These are phyloP conservation scores for Trichogramma evanescens DNA, from an alignment of 2,888 invertebrate species.

Conservation along the genomic window DNA sequence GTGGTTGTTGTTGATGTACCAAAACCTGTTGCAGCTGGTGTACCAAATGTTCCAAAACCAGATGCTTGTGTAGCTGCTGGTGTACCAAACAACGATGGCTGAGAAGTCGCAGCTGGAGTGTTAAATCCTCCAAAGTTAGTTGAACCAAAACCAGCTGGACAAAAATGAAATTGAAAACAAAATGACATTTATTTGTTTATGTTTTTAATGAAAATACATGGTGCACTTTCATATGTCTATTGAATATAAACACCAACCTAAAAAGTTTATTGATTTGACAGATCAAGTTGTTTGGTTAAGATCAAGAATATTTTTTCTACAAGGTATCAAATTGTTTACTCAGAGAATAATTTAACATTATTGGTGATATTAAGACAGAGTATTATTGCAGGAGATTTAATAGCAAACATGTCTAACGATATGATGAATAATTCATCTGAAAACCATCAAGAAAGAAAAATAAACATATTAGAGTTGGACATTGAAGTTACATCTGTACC, in stretches of 20 bases:
- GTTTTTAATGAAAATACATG: neutral
- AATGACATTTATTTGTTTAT: neutral
- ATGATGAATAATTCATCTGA: neutral
- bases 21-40: slow-evolving; percentile 49
- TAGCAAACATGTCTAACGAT: neutral
- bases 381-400: neutral
- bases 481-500: slow-evolving; percentile 6
- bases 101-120: slow-evolving; percentile 49
- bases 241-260: slow-evolving; percentile 1
- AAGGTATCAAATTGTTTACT: neutral
- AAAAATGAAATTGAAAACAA: slow-evolving; percentile 4
- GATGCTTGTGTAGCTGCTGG: slow-evolving; percentile 38
- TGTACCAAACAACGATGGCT: slow-evolving; percentile 49
- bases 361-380: neutral
- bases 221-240: slow-evolving; percentile 6
- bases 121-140: slow-evolving; percentile 44
- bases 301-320: neutral
- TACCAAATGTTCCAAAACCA: slow-evolving; percentile 51
- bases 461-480: slow-evolving; percentile 9
- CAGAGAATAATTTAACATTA: neutral
- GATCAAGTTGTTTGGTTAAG: neutral
- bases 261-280: slow-evolving; percentile 7
- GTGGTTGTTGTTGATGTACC: slow-evolving; percentile 34
- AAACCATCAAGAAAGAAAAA: neutral
- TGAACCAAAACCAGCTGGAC: slow-evolving; percentile 47